Conservation (phyloP, 2,113 vertebrate species). For the Struthio camelus region DNA sequence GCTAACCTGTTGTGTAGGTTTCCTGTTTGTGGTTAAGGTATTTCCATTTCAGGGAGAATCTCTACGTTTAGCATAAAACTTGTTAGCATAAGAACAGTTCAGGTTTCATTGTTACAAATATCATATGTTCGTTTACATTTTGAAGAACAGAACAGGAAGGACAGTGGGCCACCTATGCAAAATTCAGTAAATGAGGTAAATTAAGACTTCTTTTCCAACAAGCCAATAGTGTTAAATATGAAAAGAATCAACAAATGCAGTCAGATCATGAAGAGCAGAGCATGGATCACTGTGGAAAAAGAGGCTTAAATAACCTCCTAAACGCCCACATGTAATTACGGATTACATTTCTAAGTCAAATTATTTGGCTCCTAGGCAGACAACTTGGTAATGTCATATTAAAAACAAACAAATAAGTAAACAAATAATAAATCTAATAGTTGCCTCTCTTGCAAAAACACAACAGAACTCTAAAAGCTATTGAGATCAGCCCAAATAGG, state of each 20-base stretch:
- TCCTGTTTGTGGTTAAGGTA: background rate
- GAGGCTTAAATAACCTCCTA: background rate
- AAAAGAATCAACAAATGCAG: background rate
- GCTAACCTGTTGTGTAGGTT: background rate
- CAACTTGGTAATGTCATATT: rapidly evolving
- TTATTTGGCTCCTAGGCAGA: background rate
- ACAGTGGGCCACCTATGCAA: background rate
- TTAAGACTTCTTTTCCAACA: background rate
- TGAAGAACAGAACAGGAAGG: background rate
- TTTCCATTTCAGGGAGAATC: background rate
- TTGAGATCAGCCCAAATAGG: background rate
- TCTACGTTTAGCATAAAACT: background rate
- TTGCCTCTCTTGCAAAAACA: background rate
- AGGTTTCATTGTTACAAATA: background rate
- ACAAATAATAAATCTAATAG: background rate
- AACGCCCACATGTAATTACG: background rate
- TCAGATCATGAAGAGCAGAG: background rate
- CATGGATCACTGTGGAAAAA: background rate
- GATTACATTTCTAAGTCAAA: background rate
- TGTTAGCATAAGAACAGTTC: background rate
- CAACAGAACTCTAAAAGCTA: background rate
- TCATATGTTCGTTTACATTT: background rate
- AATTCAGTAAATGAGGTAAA: background rate
- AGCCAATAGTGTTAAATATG: background rate
- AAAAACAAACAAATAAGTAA: background rate